Conservation (phyloP, 1,140 invertebrate species). For the Artemia franciscana region DNA sequence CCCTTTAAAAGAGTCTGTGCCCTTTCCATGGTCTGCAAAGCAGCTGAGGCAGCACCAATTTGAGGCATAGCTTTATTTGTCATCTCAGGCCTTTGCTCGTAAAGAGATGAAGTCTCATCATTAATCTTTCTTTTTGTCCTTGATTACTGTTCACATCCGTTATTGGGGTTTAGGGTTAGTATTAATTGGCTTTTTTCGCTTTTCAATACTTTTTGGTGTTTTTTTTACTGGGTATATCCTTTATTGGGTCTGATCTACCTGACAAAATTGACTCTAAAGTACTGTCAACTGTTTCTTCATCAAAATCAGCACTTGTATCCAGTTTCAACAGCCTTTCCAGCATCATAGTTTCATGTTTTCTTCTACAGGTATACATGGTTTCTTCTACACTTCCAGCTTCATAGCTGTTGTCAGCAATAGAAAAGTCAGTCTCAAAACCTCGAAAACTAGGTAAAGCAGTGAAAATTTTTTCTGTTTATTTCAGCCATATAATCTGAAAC, state of each 20-base stretch:
- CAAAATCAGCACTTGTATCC: neutral
- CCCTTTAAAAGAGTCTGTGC: neutral
- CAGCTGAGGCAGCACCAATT: neutral
- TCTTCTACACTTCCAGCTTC: neutral
- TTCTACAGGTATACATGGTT: neutral
- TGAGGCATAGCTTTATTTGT: neutral
- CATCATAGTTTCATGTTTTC: too few relatives aligned
- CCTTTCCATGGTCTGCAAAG: neutral
- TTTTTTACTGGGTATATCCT: neutral
- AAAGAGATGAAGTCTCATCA: neutral
- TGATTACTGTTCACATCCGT: neutral
- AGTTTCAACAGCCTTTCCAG: too few relatives aligned
- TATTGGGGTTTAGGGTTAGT: neutral
- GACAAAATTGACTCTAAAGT: neutral
- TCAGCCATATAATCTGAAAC: neutral
- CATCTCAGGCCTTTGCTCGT: neutral
- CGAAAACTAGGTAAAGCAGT: neutral
- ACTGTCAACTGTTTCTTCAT: neutral
- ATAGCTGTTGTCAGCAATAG: neutral
- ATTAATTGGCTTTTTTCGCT: neutral
- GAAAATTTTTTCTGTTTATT: neutral
- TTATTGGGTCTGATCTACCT: neutral
- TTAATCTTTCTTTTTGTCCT: neutral
- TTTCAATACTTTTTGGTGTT: neutral
- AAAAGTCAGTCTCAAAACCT: neutral